These are phyloP conservation scores for Enteromius radiatus DNA, from an alignment of 2,797 vertebrate species.

Conservation along the genomic window DNA sequence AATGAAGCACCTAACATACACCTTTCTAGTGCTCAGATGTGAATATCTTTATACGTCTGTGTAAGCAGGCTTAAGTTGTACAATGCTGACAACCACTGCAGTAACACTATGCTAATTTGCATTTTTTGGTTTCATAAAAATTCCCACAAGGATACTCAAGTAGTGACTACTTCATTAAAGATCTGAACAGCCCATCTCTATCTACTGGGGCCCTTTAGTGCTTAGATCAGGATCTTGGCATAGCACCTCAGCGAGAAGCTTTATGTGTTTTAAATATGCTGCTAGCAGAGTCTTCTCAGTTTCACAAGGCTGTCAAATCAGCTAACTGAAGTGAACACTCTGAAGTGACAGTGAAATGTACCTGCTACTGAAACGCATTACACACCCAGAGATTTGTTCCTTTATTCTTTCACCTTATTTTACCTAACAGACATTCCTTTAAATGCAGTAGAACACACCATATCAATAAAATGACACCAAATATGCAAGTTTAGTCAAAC, in stretches of 20 bases:
- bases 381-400: slow-evolving; percentile 9
- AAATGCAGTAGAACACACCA: neutral
- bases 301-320: slow-evolving; percentile 30
- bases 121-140: slow-evolving; percentile 46
- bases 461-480: neutral
- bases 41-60: slow-evolving; percentile 1
- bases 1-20: neutral
- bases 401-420: slow-evolving; percentile 1
- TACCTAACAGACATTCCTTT: neutral
- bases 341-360: slow-evolving; percentile 32
- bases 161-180: slow-evolving; percentile 52
- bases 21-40: neutral
- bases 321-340: slow-evolving; percentile 44
- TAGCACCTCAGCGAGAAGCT: slow-evolving; percentile 27
- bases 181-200: slow-evolving; percentile 41
- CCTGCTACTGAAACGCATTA: slow-evolving; percentile 19
- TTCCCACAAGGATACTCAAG: slow-evolving; percentile 47
- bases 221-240: slow-evolving; percentile 56
- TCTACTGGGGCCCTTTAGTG: slow-evolving; percentile 41
- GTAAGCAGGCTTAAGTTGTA: slow-evolving; percentile 8
- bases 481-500: neutral
- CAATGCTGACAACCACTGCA: slow-evolving; percentile 22
- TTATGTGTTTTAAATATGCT: slow-evolving; percentile 38
- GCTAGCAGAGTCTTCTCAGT: slow-evolving; percentile 22
- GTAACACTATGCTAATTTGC: slow-evolving; percentile 23